A percentile compares a stretch with the other conserved stretches of the same genome.
phyloP scores from a whole-genome alignment of 2,113 vertebrate species.

The Siniperca chuatsi region DNA sequence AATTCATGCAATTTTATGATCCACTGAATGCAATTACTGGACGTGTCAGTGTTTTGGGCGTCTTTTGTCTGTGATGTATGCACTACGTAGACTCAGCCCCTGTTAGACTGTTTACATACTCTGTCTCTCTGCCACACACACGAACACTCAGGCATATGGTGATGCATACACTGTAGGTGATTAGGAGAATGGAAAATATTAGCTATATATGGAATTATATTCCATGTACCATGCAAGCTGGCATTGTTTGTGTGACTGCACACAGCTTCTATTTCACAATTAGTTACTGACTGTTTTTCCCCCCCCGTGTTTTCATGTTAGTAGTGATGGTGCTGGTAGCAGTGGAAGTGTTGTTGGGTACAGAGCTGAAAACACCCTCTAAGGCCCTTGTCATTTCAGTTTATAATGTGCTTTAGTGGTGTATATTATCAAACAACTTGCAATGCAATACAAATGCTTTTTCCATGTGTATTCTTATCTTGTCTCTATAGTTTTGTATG shows the following conservation, averaged over 20 bases:
- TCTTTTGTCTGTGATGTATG: slow-evolving; percentile 61
- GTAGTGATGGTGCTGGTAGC: slow-evolving; percentile 2
- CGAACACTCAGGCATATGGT: not conserved
- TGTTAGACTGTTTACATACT: slow-evolving; percentile 30
- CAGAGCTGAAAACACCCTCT: no score
- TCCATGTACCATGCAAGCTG: not conserved
- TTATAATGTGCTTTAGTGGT: no score
- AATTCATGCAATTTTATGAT: slow-evolving; percentile 78
- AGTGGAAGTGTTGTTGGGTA: not conserved
- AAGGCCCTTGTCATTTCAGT: no score
- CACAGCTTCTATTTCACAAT: not conserved
- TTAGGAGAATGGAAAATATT: slow-evolving; percentile 32
- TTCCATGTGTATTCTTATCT: no score
- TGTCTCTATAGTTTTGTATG: no score
- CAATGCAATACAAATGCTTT: no score
- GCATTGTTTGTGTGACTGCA: slow-evolving; percentile 11
- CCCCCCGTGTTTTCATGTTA: not conserved
- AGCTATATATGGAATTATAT: slow-evolving; percentile 32
- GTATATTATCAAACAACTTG: no score
- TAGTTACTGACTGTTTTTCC: not conserved
- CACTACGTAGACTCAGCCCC: slow-evolving; percentile 43
- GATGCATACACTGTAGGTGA: slow-evolving; percentile 27
- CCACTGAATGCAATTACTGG: slow-evolving; percentile 75
- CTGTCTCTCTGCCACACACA: slow-evolving; percentile 34
- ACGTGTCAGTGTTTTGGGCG: slow-evolving; percentile 68